phyloP scores from a whole-genome alignment of 2,113 vertebrate genomes.

The Dendropsophus ebraccatus region DNA sequence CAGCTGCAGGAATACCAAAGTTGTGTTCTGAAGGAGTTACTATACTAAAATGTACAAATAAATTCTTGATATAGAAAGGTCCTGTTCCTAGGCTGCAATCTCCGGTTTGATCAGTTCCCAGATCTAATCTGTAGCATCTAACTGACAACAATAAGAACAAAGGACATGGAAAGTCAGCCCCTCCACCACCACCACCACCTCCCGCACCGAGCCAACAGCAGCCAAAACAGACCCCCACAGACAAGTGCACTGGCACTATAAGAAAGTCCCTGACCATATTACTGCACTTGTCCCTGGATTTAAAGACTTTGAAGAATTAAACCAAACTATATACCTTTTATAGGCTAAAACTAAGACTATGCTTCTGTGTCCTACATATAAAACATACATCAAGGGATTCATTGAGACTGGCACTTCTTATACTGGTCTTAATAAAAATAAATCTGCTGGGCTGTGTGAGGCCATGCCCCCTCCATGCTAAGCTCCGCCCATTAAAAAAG shows the following conservation, averaged over 20 bases:
- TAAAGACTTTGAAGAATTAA: not conserved
- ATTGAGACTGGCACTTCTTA: no score
- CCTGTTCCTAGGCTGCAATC: not conserved
- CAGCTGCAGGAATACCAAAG: not conserved
- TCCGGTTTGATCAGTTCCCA: conserved; percentile 58
- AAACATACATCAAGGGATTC: no score
- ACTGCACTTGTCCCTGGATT: no score
- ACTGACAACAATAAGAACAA: conserved; percentile 21
- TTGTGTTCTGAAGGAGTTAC: conserved; percentile 2
- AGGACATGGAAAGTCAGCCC: not conserved
- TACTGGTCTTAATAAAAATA: no score
- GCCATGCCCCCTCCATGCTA: no score
- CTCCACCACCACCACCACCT: not conserved
- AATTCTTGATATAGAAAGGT: not conserved
- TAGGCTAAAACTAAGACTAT: no score
- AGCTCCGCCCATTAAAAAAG: no score
- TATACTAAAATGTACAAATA: not conserved
- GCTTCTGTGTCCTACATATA: no score
- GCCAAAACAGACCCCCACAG: not conserved
- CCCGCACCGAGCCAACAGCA: not conserved
- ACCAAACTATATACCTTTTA: no score
- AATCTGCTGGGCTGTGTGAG: no score
- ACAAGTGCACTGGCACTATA: not conserved
- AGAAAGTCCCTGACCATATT: not conserved
- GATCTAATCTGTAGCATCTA: conserved; percentile 59